A percentile compares a stretch with the other conserved stretches of the same genome.
Conservation (phyloP, 1,140 invertebrate species). For the Trialeurodes vaporariorum region DNA sequence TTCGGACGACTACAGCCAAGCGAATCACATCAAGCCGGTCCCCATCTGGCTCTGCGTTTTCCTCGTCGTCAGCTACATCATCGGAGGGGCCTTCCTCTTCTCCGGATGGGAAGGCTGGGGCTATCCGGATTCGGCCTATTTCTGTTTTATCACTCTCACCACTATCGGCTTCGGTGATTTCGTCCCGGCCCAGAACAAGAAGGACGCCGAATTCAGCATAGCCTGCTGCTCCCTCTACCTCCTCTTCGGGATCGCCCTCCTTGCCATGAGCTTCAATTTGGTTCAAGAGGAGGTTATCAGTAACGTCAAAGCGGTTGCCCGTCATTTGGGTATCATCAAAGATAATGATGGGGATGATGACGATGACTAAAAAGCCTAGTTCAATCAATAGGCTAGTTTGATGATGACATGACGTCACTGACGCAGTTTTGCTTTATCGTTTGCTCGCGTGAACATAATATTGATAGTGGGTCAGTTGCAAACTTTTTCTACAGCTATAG, state of each 20-base stretch:
- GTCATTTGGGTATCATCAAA: conserved; percentile 72
- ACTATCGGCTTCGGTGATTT: conserved; percentile 93
- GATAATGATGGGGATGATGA: conserved; percentile 48
- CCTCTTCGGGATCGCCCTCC: conserved; percentile 88
- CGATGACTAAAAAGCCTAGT: too few relatives aligned
- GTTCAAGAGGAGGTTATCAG: conserved; percentile 86
- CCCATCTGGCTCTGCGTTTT: conserved; percentile 86
- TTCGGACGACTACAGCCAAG: conserved; percentile 11
- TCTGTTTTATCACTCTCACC: conserved; percentile 90
- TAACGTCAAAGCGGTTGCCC: conserved; percentile 70
- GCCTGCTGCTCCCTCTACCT: conserved; percentile 86
- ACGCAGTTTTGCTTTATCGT: too few relatives aligned
- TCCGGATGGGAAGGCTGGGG: conserved; percentile 77
- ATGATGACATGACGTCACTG: too few relatives aligned
- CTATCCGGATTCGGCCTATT: conserved; percentile 84
- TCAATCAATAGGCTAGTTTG: too few relatives aligned
- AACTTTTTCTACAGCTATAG: too few relatives aligned
- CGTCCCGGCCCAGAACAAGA: conserved; percentile 65
- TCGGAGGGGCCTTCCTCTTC: conserved; percentile 77
- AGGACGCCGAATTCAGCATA: conserved; percentile 62
- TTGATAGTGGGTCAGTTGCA: too few relatives aligned
- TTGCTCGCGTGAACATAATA: too few relatives aligned
- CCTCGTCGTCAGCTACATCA: conserved; percentile 77
- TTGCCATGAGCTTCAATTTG: conserved; percentile 98
- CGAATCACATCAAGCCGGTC: conserved; percentile 50